Evolutionary conservation across 2,797 vertebrate genomes (phyloP).

Genomic region (Yasuhikotakia modesta): DNA sequence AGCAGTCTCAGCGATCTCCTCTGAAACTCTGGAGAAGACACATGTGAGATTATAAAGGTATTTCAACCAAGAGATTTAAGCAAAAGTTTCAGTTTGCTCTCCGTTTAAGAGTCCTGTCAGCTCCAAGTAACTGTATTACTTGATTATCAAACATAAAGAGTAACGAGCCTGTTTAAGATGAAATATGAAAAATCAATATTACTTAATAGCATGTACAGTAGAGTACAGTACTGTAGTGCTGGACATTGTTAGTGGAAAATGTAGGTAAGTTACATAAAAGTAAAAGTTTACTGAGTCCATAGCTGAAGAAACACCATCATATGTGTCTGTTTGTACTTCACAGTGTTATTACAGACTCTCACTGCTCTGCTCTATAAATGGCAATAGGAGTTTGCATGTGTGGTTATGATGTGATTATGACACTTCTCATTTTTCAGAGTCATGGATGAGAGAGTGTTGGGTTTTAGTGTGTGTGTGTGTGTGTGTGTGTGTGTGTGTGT

Average conservation of each 20-base stretch:
- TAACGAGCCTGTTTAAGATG: too few species aligned
- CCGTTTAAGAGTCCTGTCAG: constrained; percentile 28
- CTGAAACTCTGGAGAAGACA: constrained; percentile 28
- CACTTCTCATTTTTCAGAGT: constrained; percentile 77
- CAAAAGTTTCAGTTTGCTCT: constrained; percentile 29
- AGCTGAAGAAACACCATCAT: background rate
- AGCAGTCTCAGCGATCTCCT: constrained; percentile 62
- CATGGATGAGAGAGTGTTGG: constrained; percentile 66
- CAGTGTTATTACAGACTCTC: constrained; percentile 71
- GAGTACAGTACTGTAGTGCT: too few species aligned
- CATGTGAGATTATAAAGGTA: constrained; percentile 9
- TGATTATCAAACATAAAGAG: too few species aligned
- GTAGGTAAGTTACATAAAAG: background rate
- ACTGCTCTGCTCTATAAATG: constrained; percentile 69
- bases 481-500: constrained; percentile 44
- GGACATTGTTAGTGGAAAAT: too few species aligned
- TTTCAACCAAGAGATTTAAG: constrained; percentile 6
- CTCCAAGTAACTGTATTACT: background rate
- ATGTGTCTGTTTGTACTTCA: constrained; percentile 66
- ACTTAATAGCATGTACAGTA: too few species aligned
- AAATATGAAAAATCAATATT: too few species aligned
- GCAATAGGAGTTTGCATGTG: constrained; percentile 69
- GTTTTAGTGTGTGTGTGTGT: constrained; percentile 60
- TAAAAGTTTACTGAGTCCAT: background rate
- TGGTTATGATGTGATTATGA: constrained; percentile 78